A percentile compares a stretch with the other conserved stretches of the same genome.
These are phyloP conservation scores for Mus pahari DNA, from an alignment of 2,113 vertebrate genomes.

Conservation along the genomic window DNA sequence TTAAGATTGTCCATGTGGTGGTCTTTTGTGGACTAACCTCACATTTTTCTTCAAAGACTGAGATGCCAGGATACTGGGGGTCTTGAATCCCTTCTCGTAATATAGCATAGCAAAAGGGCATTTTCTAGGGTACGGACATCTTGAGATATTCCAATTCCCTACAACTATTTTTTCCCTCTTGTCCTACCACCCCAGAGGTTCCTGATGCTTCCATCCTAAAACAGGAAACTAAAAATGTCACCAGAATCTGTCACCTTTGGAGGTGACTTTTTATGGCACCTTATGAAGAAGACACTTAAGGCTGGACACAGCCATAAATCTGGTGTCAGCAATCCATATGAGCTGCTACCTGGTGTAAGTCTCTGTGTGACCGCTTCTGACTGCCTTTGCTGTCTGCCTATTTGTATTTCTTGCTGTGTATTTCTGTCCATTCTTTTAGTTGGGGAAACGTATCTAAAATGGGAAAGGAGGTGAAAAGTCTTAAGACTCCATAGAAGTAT, in stretches of 20 bases:
- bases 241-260: background rate
- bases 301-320: background rate
- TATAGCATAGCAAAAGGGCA: background rate
- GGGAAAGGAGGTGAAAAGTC: background rate
- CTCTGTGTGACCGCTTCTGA: background rate
- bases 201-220: background rate
- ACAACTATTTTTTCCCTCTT: background rate
- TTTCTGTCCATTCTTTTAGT: background rate
- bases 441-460: background rate
- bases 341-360: background rate
- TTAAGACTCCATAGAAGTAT: background rate
- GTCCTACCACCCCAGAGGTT: background rate
- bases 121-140: background rate
- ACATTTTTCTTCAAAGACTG: background rate
- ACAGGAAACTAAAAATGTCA: background rate
- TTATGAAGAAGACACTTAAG: background rate
- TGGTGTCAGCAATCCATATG: background rate
- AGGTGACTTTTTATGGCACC: background rate
- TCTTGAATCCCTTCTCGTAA: background rate
- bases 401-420: background rate
- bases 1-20: background rate
- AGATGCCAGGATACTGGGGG: background rate
- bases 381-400: background rate
- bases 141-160: background rate
- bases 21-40: background rate